Percentiles rank a stretch among this genome's conserved stretches.
These are phyloP conservation scores for Micronycteris hirsuta DNA, from an alignment of 2,113 vertebrate genomes.

Conservation along the genomic window DNA sequence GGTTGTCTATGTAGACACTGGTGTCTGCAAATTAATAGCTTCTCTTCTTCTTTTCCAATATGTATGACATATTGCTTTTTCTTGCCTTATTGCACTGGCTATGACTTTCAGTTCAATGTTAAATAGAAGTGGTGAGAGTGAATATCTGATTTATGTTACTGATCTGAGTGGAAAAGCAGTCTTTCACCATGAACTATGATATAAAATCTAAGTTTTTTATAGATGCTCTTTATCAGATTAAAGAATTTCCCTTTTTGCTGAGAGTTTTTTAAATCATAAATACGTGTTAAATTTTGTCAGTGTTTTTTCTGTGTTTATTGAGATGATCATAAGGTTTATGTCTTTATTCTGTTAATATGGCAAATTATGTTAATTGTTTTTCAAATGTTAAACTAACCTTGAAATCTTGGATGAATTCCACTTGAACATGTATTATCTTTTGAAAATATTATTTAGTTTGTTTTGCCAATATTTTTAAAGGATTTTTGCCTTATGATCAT, in stretches of 20 bases:
- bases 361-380: not conserved
- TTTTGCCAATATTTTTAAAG: not conserved
- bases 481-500: not conserved
- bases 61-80: not conserved
- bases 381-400: not conserved
- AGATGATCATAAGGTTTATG: not conserved
- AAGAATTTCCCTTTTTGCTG: not conserved
- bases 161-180: not conserved
- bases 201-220: not conserved
- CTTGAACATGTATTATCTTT: not conserved
- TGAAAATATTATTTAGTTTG: not conserved
- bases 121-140: not conserved
- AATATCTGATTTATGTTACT: not conserved
- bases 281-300: not conserved
- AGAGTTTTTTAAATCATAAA: not conserved
- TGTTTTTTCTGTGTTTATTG: not conserved
- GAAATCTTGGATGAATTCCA: not conserved
- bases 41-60: not conserved
- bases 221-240: not conserved
- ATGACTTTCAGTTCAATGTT: not conserved
- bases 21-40: not conserved
- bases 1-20: not conserved
- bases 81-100: not conserved
- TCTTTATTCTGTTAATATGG: not conserved
- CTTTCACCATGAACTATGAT: not conserved